Base-by-base conservation (phyloP, 2,888 invertebrate genomes). In the Yponomeuta malinellus region DNA sequence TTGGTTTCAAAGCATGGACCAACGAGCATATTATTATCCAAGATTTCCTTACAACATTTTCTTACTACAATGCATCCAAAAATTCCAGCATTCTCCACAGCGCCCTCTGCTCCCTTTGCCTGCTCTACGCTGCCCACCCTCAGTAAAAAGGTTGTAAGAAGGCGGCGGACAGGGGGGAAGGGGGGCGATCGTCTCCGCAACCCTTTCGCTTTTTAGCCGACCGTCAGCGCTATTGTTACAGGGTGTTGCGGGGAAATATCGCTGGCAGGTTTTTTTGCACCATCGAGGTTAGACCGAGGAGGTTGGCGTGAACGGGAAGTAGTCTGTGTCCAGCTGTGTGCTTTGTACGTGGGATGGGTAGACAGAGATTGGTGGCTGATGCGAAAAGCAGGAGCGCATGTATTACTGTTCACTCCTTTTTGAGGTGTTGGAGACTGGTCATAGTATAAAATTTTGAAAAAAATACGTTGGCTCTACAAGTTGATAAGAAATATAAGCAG, bases 81-180 rank as follows among this genome's bases (percentile, higher is more conserved):
- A 15, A 59, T 15, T 59, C 15, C 52, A 59, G 52, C 52, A 15
- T 15, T 59, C 52, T 59, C 15, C 15, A 59, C 15, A 12, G 64
- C 59, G 8, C 12, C 23, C 64, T 70, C 70, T 70, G 64, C 23
- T 37, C 12, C 23, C 64, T 64, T 15, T 10, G 64, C 12, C 43
- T 70, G 29, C 89, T 88, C 89, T 89, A 76, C 78, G 77, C 63
- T 48, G 68, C 74, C 80, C 91, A 87, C 87, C 91, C 90, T 82
- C 81, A 81, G 89, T 90, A 92, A 92, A 91, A 92, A 91, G 91
- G 89, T 89, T 91, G 90, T 91, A 90, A 91, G 91, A 91, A 91
- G 90, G 89, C 87, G 90, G 89, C 83, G 90, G 90, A 89, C 90
- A 85, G 78, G 73, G 76, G 76, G 84, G 86, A 86, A 79, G 83